Conservation (phyloP, 2,888 invertebrate species). For the Diarsia rubi region DNA sequence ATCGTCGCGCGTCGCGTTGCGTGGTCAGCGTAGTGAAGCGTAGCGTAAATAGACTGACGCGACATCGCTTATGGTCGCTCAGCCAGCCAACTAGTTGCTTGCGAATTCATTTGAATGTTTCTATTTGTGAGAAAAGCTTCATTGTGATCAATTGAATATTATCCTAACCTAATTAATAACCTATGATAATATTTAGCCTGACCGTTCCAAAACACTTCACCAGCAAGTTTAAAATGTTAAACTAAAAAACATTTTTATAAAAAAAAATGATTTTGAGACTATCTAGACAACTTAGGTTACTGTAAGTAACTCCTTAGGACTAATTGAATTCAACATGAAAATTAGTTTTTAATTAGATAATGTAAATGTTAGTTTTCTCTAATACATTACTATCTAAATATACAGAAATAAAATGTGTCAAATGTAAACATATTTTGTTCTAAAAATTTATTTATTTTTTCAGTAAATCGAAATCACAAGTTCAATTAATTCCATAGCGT, state of each 20-base stretch:
- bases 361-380: too few relatives aligned
- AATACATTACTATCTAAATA: not conserved
- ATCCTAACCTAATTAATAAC: too few relatives aligned
- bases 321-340: not conserved
- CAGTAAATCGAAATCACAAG: not conserved
- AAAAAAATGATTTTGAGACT: not conserved
- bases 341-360: too few relatives aligned
- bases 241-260: too few relatives aligned
- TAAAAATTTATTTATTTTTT: not conserved
- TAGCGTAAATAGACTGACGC: constrained; percentile 82
- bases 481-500: not conserved
- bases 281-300: not conserved
- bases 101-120: constrained; percentile 24
- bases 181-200: too few relatives aligned
- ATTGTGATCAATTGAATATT: not conserved
- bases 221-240: not conserved
- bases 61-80: constrained; percentile 48
- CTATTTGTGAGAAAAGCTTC: not conserved
- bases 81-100: constrained; percentile 31
- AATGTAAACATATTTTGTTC: not conserved
- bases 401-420: not conserved
- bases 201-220: not conserved
- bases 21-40: constrained; percentile 81
- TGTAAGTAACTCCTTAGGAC: not conserved
- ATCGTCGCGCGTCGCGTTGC: constrained; percentile 65